These are phyloP conservation scores for Apocheima hispidaria DNA, from an alignment of 2,888 invertebrate genomes.

Conservation along the genomic window DNA sequence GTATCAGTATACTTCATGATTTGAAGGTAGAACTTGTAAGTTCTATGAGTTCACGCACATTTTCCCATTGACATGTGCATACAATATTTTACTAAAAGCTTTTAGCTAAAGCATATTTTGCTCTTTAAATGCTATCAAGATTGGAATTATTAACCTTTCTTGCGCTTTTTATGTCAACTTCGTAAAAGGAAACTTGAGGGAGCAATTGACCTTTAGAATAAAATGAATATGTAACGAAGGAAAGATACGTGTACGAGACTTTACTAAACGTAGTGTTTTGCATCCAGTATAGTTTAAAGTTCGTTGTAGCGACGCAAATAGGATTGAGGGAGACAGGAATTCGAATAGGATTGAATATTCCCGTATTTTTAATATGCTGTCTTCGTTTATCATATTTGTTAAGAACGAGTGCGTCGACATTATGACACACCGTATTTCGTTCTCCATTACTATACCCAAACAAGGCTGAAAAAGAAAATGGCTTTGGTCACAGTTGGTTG, in stretches of 20 bases:
- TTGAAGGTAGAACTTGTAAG: no score
- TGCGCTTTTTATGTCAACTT: conserved; percentile 19
- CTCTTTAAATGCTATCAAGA: conserved; percentile 13
- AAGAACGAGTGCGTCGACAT: background rate
- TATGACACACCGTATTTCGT: conserved; percentile 37
- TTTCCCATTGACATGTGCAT: background rate
- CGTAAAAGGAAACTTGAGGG: conserved; percentile 16
- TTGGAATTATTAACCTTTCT: conserved; percentile 22
- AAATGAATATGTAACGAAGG: conserved; percentile 31
- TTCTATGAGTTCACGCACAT: no score
- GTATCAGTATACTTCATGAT: no score
- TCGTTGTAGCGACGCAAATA: background rate
- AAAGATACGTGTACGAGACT: conserved; percentile 36
- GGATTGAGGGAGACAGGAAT: conserved; percentile 1
- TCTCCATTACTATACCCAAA: conserved; percentile 26
- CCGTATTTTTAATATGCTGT: background rate
- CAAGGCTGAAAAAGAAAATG: background rate
- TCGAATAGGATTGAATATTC: background rate
- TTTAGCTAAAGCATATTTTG: background rate
- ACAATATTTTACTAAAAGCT: background rate
- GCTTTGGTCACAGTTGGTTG: background rate
- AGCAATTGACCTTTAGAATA: conserved; percentile 41
- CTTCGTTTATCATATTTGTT: background rate
- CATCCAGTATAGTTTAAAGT: background rate
- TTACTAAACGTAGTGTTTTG: background rate